These are phyloP conservation scores for Tholera decimalis DNA, from an alignment of 2,888 invertebrate genomes.

Conservation along the genomic window DNA sequence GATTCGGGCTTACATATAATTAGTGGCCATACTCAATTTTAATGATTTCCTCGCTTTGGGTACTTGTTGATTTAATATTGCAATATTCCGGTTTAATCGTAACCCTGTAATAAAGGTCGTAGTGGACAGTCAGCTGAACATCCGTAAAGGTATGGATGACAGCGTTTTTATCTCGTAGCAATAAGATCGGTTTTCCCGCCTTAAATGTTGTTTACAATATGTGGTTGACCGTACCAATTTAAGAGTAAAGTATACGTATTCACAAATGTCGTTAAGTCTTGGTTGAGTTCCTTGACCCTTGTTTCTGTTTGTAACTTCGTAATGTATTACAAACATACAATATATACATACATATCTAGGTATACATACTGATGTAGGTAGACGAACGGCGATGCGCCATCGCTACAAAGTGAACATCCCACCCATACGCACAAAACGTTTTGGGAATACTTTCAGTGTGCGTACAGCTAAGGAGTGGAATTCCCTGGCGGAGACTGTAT, in stretches of 20 bases:
- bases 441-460: no score
- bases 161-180: neutral
- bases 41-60: constrained; percentile 25
- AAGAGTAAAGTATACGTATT: neutral
- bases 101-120: constrained; percentile 17
- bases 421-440: no score
- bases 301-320: neutral
- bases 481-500: no score
- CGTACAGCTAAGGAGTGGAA: no score
- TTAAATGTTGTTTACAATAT: neutral
- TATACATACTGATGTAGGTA: no score
- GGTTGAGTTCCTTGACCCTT: constrained; percentile 29
- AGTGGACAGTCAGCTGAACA: neutral
- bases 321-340: neutral
- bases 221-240: constrained; percentile 6
- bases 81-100: constrained; percentile 6
- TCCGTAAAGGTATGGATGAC: no score
- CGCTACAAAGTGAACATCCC: no score
- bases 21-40: constrained; percentile 1
- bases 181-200: neutral
- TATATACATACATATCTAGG: no score
- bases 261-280: neutral
- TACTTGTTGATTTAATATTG: constrained; percentile 7
- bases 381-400: no score
- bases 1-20: neutral